phyloP scores from a whole-genome alignment of 2,888 invertebrate genomes.

The Hirtodrosophila cameraria region DNA sequence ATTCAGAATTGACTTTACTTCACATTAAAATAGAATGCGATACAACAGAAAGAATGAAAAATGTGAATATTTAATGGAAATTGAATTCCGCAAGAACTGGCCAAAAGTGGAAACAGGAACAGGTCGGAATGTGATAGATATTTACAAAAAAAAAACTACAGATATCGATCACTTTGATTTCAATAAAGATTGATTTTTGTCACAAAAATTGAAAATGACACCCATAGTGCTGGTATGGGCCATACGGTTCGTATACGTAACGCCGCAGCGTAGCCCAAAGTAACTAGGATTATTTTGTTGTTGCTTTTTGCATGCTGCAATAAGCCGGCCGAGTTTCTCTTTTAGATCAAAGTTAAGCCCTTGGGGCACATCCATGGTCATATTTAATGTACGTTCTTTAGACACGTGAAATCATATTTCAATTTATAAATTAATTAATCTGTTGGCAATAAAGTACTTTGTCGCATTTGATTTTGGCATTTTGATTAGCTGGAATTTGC shows the following conservation, averaged over 20 bases:
- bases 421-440: slow-evolving; percentile 4
- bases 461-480: slow-evolving; percentile 51
- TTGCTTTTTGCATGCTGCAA: slow-evolving; percentile 12
- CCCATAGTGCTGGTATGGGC: slow-evolving; percentile 4
- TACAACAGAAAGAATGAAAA: too few relatives aligned
- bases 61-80: too few relatives aligned
- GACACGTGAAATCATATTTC: slow-evolving; percentile 28
- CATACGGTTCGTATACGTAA: slow-evolving; percentile 51
- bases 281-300: neutral
- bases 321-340: neutral
- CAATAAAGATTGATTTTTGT: too few relatives aligned
- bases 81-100: too few relatives aligned
- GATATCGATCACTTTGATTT: too few relatives aligned
- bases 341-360: slow-evolving; percentile 17
- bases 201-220: neutral
- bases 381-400: neutral
- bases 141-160: too few relatives aligned
- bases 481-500: slow-evolving; percentile 51
- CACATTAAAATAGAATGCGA: too few relatives aligned
- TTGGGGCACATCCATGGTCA: neutral
- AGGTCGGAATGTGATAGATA: too few relatives aligned
- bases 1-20: too few relatives aligned
- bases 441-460: slow-evolving; percentile 36
- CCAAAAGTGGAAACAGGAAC: too few relatives aligned
- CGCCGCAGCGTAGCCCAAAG: slow-evolving; percentile 9